Evolutionary conservation across 1,140 invertebrate species (phyloP), one percentile per base, ranked within the genome.

Genomic region (Tetramorium simillimum): DNA sequence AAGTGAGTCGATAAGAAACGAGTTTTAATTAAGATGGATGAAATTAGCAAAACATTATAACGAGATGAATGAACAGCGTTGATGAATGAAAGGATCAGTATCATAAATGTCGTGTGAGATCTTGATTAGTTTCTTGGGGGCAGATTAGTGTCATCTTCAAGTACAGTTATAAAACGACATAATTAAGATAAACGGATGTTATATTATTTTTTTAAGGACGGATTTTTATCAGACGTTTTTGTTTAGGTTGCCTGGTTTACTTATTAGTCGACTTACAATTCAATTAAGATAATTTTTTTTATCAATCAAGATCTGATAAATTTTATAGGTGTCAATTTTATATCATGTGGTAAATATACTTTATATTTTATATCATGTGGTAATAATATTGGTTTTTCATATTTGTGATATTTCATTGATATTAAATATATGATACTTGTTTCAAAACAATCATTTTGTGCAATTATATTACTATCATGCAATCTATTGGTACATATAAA

Each of bases 81-180:
- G 62, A 67, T 51, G 18, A 67, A 77, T 46, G 46, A 51, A 51
- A 24, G 16, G 46, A 70, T 69, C 16, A 37, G 46, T 33, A 40
- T 70, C 49, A n/a, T 40, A 40, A 81, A 43, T 40, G 33, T 56
- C 21, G 16, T 67, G 63, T 10, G 16, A 70, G 51, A 81, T 56
- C 21, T 72, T 81, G 51, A 72, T 81, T 70, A 69, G 62, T 37
- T 72, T 53, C 6, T 46, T 14, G 24, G 40, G 6, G 24, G 18
- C 24, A 82, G 18, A 7, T 65, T 21, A 28, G 28, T 58, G 51
- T 82, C 51, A 82, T 28, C 67, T 43, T n/a, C 40, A 53, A 63
- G 3, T n/a, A 37, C 14, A 53, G 9, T 69, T 2, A 16, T 70
- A 58, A 33, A 33, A 70, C 5, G 7, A 21, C 6, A 24, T 82